These are phyloP conservation scores for Sarcophilus harrisii DNA, from an alignment of 2,797 vertebrate species.

Conservation along the genomic window DNA sequence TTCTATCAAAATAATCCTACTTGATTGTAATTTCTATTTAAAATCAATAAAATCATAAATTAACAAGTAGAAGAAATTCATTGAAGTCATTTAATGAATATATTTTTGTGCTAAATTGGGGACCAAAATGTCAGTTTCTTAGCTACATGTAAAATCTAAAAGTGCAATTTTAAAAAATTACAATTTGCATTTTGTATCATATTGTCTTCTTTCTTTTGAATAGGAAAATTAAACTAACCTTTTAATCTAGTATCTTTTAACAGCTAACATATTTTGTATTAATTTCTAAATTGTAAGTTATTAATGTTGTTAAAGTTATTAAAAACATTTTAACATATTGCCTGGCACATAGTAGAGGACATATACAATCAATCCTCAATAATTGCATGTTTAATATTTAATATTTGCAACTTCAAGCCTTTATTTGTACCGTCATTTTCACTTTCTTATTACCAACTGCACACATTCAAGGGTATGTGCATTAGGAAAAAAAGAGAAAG, in stretches of 20 bases:
- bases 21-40: not conserved
- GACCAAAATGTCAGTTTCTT: not conserved
- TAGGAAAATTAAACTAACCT: not conserved
- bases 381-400: too few relatives aligned
- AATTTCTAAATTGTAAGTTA: not conserved
- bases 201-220: conserved; percentile 10
- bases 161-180: not conserved
- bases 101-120: not conserved
- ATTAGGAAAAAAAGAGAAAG: too few relatives aligned
- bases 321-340: too few relatives aligned
- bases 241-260: not conserved
- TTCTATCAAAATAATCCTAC: not conserved
- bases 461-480: too few relatives aligned
- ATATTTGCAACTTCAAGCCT: too few relatives aligned
- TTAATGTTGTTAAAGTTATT: too few relatives aligned
- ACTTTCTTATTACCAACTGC: too few relatives aligned
- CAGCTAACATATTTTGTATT: not conserved
- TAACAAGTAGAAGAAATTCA: not conserved
- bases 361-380: too few relatives aligned
- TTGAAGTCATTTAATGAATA: not conserved
- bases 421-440: too few relatives aligned
- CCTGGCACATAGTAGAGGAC: too few relatives aligned
- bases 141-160: not conserved
- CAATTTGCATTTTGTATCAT: too few relatives aligned
- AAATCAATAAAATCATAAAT: not conserved